Base-by-base conservation (phyloP, 2,113 vertebrate species). In the Hymenochirus boettgeri region DNA sequence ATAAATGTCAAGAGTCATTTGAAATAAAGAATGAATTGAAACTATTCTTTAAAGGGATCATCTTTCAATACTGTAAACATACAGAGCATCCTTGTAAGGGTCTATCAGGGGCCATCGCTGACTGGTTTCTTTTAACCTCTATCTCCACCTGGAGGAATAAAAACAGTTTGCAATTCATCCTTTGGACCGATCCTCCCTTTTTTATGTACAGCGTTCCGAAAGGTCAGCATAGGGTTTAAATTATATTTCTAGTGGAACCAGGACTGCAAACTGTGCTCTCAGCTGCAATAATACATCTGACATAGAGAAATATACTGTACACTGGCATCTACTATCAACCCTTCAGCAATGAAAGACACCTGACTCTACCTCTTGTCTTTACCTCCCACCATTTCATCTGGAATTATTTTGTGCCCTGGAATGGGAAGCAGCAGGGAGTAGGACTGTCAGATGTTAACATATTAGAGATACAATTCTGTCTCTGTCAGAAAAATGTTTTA, bases 251-350 rank as follows among this genome's bases (percentile, higher is more conserved):
- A 48, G 11, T 33, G 54, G 10, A 57, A 22, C 31, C 25, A 59
- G 45, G 64, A 39, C 45, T 59, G 31, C 64, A 67, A 59, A 67
- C 64, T 67, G 64, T 67, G 64, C 64, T 29, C 56, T 67, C 64
- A 67, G 64, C 64, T 67, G 64, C 56, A 70, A 70, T 48, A 70
- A 70, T 70, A 62, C 48, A 37, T 70, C 51, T 17, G 35, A 46
- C 48, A 61, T 24, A 12, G 21, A 61, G 59, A 47, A 62, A 31
- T 55, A 56, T 62, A 62, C 51, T 62, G 29, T 70, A 56, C 25
- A 18, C 27, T 26, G 25, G 58, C 59, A 70, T 70, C 50, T 62
- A 35, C 25, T 61, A 62, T 70, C 53, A 51, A 24, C 64, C 56
- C 64, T 23, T 37, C 46, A 59, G 64, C 64, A 67, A 52, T 25